phyloP scores from a whole-genome alignment of 2,113 vertebrate species.

The Hyaena hyaena region DNA sequence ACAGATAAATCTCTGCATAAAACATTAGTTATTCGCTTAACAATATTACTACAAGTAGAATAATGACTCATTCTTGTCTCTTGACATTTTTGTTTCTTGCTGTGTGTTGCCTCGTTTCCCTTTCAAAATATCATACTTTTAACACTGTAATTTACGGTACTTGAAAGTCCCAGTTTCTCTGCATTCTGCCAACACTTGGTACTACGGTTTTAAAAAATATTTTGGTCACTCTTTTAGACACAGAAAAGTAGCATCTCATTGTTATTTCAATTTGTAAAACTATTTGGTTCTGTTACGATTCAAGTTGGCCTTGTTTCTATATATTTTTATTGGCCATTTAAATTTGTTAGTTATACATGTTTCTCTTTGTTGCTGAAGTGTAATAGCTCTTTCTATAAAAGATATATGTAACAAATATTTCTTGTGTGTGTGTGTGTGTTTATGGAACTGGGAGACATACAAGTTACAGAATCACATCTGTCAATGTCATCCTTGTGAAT shows the following conservation, averaged over 20 bases:
- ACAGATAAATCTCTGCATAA: not conserved
- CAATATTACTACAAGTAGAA: slow-evolving; percentile 4
- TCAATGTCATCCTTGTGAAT: not conserved
- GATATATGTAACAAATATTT: not conserved
- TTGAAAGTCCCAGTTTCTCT: not conserved
- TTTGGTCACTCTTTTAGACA: slow-evolving; percentile 3
- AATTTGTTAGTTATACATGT: not conserved
- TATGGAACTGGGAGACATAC: not conserved
- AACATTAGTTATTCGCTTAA: slow-evolving; percentile 6
- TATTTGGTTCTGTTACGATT: not conserved
- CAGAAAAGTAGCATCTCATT: not conserved
- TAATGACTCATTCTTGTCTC: not conserved
- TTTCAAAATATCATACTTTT: not conserved
- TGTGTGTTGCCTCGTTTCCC: not conserved
- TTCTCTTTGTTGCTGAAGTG: slow-evolving; percentile 39
- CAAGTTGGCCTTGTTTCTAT: not conserved
- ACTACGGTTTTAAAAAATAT: not conserved
- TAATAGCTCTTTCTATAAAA: slow-evolving; percentile 3
- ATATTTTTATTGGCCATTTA: not conserved
- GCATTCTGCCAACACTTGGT: not conserved
- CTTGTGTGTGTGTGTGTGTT: not conserved
- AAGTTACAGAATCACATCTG: not conserved
- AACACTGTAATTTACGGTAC: not conserved
- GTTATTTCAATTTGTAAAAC: not conserved
- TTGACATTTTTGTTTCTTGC: slow-evolving; percentile 14